A percentile compares a stretch with the other conserved stretches of the same genome.
phyloP scores from a whole-genome alignment of 2,113 vertebrate genomes.

The Chlorodrepanis virens region DNA sequence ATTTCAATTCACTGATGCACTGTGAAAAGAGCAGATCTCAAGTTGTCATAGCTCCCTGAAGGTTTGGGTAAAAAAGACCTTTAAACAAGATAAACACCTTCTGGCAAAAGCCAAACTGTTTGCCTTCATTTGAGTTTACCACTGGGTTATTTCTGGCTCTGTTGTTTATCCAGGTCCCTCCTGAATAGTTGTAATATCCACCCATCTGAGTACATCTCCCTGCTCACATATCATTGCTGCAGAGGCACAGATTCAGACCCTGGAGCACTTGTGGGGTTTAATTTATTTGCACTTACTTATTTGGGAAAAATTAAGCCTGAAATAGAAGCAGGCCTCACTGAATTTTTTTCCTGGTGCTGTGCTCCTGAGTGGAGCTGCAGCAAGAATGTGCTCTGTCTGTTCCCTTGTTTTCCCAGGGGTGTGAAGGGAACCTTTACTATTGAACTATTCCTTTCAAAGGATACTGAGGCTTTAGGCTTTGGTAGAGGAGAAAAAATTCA shows the following conservation, averaged over 20 bases:
- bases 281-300: neutral
- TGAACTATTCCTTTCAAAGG: neutral
- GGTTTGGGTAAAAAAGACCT: neutral
- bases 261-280: neutral
- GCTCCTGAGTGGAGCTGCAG: neutral
- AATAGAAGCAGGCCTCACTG: neutral
- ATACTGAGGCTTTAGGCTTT: neutral
- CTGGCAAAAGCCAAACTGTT: neutral
- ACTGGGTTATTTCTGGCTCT: neutral
- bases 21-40: neutral
- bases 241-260: neutral
- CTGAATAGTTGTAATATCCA: neutral
- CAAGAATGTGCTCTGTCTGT: neutral
- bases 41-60: neutral
- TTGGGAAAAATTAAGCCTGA: neutral
- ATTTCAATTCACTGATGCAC: neutral
- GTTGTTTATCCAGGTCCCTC: neutral
- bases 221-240: neutral
- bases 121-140: slow-evolving; percentile 4
- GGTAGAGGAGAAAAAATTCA: neutral
- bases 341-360: neutral
- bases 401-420: neutral
- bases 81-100: neutral
- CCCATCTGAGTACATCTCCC: neutral
- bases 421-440: neutral